Evolutionary conservation across 1,140 invertebrate genomes (phyloP).

Genomic region (Dreissena polymorpha): DNA sequence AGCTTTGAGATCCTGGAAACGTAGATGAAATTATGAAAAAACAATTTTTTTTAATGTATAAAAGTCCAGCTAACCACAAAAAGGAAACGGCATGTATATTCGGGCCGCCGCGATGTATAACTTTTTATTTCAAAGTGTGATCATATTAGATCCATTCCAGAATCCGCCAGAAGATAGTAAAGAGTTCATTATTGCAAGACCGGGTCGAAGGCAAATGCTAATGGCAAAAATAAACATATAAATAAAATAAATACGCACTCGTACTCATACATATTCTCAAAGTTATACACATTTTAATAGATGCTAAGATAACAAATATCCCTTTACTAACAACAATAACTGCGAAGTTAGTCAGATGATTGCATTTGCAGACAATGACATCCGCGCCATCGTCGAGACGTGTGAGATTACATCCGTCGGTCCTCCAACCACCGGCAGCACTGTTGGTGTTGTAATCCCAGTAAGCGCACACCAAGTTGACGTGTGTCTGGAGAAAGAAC

Average conservation of each 20-base stretch:
- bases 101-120: too few species aligned
- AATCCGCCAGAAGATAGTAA: too few species aligned
- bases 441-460: constrained; percentile 67
- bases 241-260: neutral
- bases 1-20: constrained; percentile 62
- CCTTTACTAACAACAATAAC: constrained; percentile 67
- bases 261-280: too few species aligned
- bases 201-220: neutral
- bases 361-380: constrained; percentile 66
- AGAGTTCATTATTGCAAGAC: too few species aligned
- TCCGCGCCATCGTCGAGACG: constrained; percentile 31
- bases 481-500: neutral
- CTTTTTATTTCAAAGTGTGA: too few species aligned
- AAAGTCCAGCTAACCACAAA: too few species aligned
- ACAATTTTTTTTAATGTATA: too few species aligned
- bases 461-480: constrained; percentile 62
- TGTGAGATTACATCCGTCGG: constrained; percentile 63
- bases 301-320: too few species aligned
- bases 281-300: too few species aligned
- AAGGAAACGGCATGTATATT: too few species aligned
- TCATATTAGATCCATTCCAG: too few species aligned
- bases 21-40: neutral
- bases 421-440: constrained; percentile 67
- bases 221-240: neutral
- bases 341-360: constrained; percentile 77